These are phyloP conservation scores for Melipona quadrifasciata DNA, from an alignment of 1,140 invertebrate species.

Conservation along the genomic window DNA sequence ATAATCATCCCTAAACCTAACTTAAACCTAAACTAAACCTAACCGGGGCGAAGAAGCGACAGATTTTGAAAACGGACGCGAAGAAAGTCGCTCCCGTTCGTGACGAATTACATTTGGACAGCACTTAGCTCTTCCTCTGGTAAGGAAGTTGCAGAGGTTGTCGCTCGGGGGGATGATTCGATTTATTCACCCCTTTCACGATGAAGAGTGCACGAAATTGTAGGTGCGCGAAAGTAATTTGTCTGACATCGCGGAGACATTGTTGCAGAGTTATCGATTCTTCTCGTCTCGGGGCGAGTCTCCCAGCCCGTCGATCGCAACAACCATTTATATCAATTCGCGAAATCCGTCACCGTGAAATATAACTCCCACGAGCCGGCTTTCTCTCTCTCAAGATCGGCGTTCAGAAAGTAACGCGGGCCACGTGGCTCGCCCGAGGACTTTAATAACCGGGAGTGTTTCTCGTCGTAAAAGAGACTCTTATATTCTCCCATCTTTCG, in stretches of 20 bases:
- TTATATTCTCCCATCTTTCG: background rate
- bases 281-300: background rate
- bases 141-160: constrained; percentile 61
- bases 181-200: constrained; percentile 47
- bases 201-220: background rate
- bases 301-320: constrained; percentile 28
- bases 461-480: constrained; percentile 21
- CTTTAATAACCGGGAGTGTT: constrained; percentile 44
- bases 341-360: constrained; percentile 28
- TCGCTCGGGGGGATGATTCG: constrained; percentile 39
- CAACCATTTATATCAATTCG: constrained; percentile 71
- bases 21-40: too few species aligned
- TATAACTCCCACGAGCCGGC: constrained; percentile 14
- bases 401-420: constrained; percentile 36
- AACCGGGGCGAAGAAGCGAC: background rate
- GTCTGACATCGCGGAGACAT: background rate
- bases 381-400: constrained; percentile 44
- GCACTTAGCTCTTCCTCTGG: constrained; percentile 63
- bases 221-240: background rate
- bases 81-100: background rate
- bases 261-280: background rate
- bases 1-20: too few species aligned
- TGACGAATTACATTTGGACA: constrained; percentile 58
- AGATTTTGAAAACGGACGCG: background rate
- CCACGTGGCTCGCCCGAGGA: constrained; percentile 50